Evolutionary conservation across 2,888 invertebrate species (phyloP).

Genomic region (Bugulina stolonifera): DNA sequence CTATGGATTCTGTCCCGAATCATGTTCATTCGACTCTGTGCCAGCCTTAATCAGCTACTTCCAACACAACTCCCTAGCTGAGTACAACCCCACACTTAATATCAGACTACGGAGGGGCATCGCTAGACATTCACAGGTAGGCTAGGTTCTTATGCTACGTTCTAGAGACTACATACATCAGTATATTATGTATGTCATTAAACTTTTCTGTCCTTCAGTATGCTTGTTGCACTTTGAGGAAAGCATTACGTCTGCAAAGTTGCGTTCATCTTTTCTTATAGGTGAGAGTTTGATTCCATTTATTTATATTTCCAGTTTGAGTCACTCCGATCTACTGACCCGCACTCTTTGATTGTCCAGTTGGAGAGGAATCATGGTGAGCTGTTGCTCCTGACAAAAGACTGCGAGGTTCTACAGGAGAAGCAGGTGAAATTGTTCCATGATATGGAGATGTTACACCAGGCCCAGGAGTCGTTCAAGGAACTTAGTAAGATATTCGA

Average conservation of each 20-base stretch:
- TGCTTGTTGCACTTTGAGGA: too few species aligned
- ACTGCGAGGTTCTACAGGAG: slow-evolving; percentile 70
- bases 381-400: slow-evolving; percentile 56
- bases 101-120: slow-evolving; percentile 63
- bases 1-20: slow-evolving; percentile 71
- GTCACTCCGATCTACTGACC: background rate
- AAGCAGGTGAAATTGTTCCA: slow-evolving; percentile 68
- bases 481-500: slow-evolving; percentile 83
- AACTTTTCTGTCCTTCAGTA: too few species aligned
- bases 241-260: too few species aligned
- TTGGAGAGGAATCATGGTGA: slow-evolving; percentile 9
- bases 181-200: too few species aligned
- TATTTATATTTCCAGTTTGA: background rate
- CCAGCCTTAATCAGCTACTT: slow-evolving; percentile 81
- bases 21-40: slow-evolving; percentile 58
- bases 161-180: too few species aligned
- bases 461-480: slow-evolving; percentile 80
- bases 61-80: slow-evolving; percentile 74
- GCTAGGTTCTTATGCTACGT: too few species aligned
- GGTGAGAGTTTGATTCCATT: too few species aligned
- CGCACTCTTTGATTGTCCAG: background rate
- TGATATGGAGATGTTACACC: slow-evolving; percentile 73
- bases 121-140: background rate
- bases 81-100: slow-evolving; percentile 87
- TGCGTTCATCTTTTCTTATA: too few species aligned